Base-by-base conservation (phyloP, 2,888 invertebrate genomes). In the Linhomoeus sp. region DNA sequence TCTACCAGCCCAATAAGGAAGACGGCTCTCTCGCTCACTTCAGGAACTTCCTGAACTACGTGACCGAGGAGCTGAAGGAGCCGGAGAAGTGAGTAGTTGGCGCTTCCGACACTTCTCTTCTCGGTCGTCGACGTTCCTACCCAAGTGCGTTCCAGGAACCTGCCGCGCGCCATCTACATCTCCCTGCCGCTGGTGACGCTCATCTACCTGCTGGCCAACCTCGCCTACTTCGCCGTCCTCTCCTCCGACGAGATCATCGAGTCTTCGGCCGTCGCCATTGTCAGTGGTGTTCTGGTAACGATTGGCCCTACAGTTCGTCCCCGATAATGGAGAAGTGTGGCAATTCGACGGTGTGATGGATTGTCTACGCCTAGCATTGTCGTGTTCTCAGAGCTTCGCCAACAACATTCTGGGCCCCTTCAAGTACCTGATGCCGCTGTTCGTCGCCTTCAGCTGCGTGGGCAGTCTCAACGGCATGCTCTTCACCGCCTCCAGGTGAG, bases 401-500 rank as follows among this genome's bases (percentile, higher is more conserved):
- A 77, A 81, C 56, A 79, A 81, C 63, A 77, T 86, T 63, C 73
- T 90, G 23, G 86, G 86, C 1, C 72, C 75, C 12, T 76, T 86
- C 74, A 75, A 83, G 0, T 88, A 87, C 80, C 75, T 81, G 39
- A 90, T 92, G 82, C 88, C 92, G 0, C 71, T 92, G 43, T 90
- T 90, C 64, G 92, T 94, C 0, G 90, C 90, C 1, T 79, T 86
- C 51, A 87, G 90, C 26, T 90, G 90, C 0, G 85, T 92, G 62
- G 92, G 92, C 1, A 86, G 87, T 1, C 71, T 92, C 2, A 92
- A 92, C 61, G 90, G 90, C 20, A 85, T 85, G 1, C 88, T 92
- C 53, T 88, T 90, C 63, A 84, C 90, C 0, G 85, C 88, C 0
- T 82, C 88, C 0, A 75, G 76, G 75, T 75, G 59, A 55, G 54